These are phyloP conservation scores for Pagetopsis macropterus DNA, from an alignment of 2,797 vertebrate genomes.

Conservation along the genomic window DNA sequence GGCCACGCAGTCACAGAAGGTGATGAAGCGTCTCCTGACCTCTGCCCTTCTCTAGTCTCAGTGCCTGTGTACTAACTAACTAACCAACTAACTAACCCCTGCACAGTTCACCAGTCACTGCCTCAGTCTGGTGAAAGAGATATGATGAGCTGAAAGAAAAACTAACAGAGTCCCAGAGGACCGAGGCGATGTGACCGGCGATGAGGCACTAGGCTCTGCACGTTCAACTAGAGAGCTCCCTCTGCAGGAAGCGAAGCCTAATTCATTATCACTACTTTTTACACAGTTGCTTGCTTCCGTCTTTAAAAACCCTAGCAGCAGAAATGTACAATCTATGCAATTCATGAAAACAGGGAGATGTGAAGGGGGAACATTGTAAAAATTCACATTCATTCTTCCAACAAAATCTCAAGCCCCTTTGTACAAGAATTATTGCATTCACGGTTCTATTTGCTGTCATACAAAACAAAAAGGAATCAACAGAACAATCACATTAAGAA, in stretches of 20 bases:
- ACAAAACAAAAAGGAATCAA: slow-evolving; percentile 44
- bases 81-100: not conserved
- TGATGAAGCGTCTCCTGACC: slow-evolving; percentile 2
- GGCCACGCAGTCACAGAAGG: not conserved
- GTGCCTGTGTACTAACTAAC: slow-evolving; percentile 12
- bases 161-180: slow-evolving; percentile 24
- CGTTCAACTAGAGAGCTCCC: slow-evolving; percentile 66
- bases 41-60: slow-evolving; percentile 3
- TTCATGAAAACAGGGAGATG: slow-evolving; percentile 31
- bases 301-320: slow-evolving; percentile 75
- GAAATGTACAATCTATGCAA: slow-evolving; percentile 77
- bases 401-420: slow-evolving; percentile 70
- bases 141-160: slow-evolving; percentile 13
- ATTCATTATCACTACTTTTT: slow-evolving; percentile 70
- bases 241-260: slow-evolving; percentile 64
- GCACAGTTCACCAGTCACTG: slow-evolving; percentile 43
- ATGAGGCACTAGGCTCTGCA: slow-evolving; percentile 76
- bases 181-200: slow-evolving; percentile 47
- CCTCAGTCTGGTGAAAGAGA: slow-evolving; percentile 32
- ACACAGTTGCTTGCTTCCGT: slow-evolving; percentile 55
- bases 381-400: slow-evolving; percentile 81
- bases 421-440: slow-evolving; percentile 84
- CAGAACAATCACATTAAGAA: slow-evolving; percentile 55
- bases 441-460: slow-evolving; percentile 72
- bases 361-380: slow-evolving; percentile 49